Conservation (phyloP, 2,113 vertebrate species). For the Entomyzon cyanotis region DNA sequence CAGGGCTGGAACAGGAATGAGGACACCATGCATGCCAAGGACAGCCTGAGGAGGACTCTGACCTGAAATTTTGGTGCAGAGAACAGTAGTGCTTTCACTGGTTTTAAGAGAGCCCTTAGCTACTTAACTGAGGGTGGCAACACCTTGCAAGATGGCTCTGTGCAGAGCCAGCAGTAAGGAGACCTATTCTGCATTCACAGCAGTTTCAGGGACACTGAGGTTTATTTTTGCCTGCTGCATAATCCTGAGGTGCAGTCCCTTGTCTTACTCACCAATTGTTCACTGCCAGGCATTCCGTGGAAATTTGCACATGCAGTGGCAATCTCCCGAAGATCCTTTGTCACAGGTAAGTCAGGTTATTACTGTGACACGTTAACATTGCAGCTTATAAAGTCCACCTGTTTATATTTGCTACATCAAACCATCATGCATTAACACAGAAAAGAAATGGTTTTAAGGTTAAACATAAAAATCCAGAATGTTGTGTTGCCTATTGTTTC, state of each 20-base stretch:
- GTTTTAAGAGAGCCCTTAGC: background rate
- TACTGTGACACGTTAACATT: background rate
- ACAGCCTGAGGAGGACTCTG: background rate
- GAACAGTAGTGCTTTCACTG: background rate
- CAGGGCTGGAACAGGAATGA: background rate
- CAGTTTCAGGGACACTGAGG: background rate
- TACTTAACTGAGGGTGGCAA: background rate
- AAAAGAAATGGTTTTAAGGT: background rate
- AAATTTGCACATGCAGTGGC: background rate
- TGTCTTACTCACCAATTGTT: background rate
- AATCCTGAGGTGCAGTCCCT: background rate
- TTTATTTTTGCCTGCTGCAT: background rate
- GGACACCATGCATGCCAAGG: rapidly evolving
- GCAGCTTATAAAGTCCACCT: background rate
- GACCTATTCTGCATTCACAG: background rate
- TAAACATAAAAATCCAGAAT: background rate
- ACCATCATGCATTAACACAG: background rate
- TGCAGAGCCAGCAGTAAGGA: background rate
- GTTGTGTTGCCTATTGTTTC: background rate
- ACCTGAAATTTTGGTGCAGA: background rate
- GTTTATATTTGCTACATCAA: background rate
- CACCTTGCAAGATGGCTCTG: background rate
- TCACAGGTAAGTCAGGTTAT: conserved; percentile 4
- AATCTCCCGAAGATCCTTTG: background rate
- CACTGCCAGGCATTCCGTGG: background rate